These are phyloP conservation scores for Polyboroides typus DNA, from an alignment of 2,797 vertebrate genomes.

Conservation along the genomic window DNA sequence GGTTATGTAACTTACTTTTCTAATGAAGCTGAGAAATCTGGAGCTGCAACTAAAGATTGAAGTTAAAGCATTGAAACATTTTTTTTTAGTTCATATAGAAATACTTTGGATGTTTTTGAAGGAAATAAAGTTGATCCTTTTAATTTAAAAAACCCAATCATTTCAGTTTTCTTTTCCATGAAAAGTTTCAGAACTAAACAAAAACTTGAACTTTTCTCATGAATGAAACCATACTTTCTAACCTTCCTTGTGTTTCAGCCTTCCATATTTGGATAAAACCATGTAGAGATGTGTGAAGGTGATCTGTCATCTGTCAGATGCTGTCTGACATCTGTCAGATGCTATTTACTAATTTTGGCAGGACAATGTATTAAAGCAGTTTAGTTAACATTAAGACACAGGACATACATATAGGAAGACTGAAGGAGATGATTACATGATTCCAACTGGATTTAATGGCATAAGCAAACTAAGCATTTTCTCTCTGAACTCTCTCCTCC, in stretches of 20 bases:
- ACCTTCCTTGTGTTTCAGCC: neutral
- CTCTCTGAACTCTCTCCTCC: neutral
- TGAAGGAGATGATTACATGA: neutral
- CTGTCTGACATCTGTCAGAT: neutral
- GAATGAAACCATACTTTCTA: neutral
- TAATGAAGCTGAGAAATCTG: neutral
- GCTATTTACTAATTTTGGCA: neutral
- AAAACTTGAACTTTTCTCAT: neutral
- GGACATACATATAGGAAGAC: neutral
- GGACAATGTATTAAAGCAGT: neutral
- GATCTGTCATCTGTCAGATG: neutral
- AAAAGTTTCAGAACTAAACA: neutral
- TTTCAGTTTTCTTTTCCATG: neutral
- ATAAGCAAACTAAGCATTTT: neutral
- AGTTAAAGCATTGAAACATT: neutral
- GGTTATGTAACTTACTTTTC: neutral
- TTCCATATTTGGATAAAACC: neutral
- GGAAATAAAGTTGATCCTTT: neutral
- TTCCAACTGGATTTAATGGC: neutral
- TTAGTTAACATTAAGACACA: neutral
- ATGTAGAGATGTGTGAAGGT: neutral
- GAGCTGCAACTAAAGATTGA: neutral
- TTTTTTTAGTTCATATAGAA: neutral
- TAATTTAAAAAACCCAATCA: neutral
- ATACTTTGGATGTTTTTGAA: neutral